Percentiles rank a stretch among this genome's conserved stretches.
phyloP scores from a whole-genome alignment of 2,888 invertebrate species.

The Heliconius hortense region DNA sequence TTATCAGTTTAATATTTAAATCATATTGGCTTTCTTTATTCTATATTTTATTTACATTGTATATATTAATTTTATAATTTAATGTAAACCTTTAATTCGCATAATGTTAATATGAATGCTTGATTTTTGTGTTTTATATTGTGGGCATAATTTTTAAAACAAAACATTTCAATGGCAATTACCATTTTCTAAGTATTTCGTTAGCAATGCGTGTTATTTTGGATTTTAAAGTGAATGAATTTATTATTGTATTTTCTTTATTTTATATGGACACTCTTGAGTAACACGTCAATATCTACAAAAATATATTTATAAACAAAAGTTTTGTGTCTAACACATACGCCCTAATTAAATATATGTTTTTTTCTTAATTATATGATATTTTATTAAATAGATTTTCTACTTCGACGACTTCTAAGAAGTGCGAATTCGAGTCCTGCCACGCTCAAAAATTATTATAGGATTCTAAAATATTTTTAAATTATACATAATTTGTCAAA shows the following conservation, averaged over 20 bases:
- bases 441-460: neutral
- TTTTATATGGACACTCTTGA: neutral
- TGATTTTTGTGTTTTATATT: neutral
- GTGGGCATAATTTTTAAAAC: neutral
- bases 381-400: too few species aligned
- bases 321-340: too few species aligned
- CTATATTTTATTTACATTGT: neutral
- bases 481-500: neutral
- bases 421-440: neutral
- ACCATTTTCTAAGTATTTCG: neutral
- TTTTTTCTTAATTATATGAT: too few species aligned
- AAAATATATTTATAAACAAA: too few species aligned
- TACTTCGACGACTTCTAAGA: neutral
- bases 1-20: neutral
- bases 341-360: too few species aligned
- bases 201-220: neutral
- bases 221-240: neutral
- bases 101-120: neutral
- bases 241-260: neutral
- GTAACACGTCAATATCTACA: neutral
- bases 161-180: neutral
- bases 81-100: conserved; percentile 1
- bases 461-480: neutral
- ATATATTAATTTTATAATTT: neutral
- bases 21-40: neutral